Base-by-base conservation (phyloP, 2,113 vertebrate species). In the Riparia riparia region DNA sequence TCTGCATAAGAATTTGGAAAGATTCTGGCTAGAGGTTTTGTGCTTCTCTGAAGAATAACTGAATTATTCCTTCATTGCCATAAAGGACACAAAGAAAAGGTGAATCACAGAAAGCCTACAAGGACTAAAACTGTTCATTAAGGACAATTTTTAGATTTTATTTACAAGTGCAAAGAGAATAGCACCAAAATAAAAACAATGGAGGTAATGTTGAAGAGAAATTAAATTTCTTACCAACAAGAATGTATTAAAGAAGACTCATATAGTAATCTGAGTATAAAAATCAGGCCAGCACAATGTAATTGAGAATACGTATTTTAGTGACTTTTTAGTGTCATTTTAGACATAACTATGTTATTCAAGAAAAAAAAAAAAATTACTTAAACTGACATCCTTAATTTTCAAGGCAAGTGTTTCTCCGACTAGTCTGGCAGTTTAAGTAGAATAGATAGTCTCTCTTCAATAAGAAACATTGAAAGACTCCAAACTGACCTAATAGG, bases 301-400 rank as follows among this genome's bases (percentile, higher is more conserved):
- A 42, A 32, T 2, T 72, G 54, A 76, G 12, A 92, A 57, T 28
- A 69, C 32, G 66, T 47, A 80, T 65, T 69, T 61, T 15, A 82
- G 37, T 86, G 63, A 90, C 79, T 37, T 37, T 37, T 37, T 37
- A 37, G 37, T 37, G 37, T 37, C 37, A 37, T 37, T 37, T 37
- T 92, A 69, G 28, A 86, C n/a, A 90, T 16, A 24, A 88, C 80
- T 85, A 91, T 1, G 3, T 50, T 54, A 80, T 39, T 88, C 58
- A 66, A 70, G 39, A 91, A 82, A 95, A 95, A 95, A 31, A 45
- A 37, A 37, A 37, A 37, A 37, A 95, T 87, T 80, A 87, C 84
- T 89, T 76, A 70, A 88, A 44, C 17, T 86, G 85, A 85, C 74
- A 90, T 82, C 14, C 42, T 72, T 93, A 82, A 90, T 95, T 86